A percentile compares a stretch with the other conserved stretches of the same genome.
These are phyloP conservation scores for Channallabes apus DNA, from an alignment of 2,797 vertebrate species.

Conservation along the genomic window DNA sequence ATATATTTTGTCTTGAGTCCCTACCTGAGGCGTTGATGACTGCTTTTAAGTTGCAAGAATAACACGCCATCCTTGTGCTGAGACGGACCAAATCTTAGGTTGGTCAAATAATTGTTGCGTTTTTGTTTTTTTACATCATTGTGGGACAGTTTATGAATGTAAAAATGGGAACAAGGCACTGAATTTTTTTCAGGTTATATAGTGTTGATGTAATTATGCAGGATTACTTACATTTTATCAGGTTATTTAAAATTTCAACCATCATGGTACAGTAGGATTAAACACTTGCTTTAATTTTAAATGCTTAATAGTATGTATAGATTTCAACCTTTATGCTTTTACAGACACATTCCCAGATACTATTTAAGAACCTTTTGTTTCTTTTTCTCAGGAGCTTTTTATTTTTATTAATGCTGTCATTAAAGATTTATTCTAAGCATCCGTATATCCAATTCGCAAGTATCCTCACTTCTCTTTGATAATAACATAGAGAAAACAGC, in stretches of 20 bases:
- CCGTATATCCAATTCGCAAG: not conserved
- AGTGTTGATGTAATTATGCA: conserved; percentile 34
- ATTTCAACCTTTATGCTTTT: not conserved
- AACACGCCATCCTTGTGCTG: conserved; percentile 30
- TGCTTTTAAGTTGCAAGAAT: conserved; percentile 10
- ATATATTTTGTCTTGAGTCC: conserved; percentile 18
- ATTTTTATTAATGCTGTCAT: conserved; percentile 32
- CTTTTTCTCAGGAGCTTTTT: conserved; percentile 54
- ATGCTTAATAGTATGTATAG: conserved; percentile 25
- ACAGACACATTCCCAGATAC: conserved; percentile 9
- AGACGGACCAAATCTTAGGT: conserved; percentile 40
- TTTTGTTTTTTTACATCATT: conserved; percentile 58
- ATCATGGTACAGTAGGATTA: conserved; percentile 38
- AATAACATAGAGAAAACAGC: not conserved
- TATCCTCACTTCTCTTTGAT: not conserved
- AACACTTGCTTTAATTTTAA: conserved; percentile 12
- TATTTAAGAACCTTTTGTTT: conserved; percentile 16
- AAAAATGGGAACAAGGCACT: conserved; percentile 53
- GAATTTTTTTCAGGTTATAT: conserved; percentile 56
- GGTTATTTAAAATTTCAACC: conserved; percentile 44
- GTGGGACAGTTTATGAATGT: conserved; percentile 63
- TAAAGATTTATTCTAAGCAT: not conserved
- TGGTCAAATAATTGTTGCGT: conserved; percentile 40
- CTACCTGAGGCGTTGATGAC: not conserved
- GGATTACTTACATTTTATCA: conserved; percentile 12